These are phyloP conservation scores for Drosophila lowei DNA, from an alignment of 1,140 invertebrate genomes.

Conservation along the genomic window DNA sequence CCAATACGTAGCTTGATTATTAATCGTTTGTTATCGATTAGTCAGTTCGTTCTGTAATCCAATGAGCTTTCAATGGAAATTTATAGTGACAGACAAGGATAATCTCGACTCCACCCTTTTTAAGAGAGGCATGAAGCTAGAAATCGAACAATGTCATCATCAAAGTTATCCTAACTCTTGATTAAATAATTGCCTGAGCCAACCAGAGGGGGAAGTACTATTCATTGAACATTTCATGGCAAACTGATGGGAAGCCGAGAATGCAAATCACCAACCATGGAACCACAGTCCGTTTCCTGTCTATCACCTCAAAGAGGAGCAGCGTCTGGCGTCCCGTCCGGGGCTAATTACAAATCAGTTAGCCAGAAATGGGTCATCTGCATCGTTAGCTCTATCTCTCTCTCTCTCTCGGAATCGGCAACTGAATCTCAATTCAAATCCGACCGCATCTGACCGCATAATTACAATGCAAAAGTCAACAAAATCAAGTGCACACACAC, in stretches of 20 bases:
- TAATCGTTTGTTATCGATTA: too few relatives aligned
- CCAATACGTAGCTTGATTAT: too few relatives aligned
- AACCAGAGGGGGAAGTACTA: constrained; percentile 2
- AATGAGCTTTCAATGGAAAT: too few relatives aligned
- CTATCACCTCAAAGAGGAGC: constrained; percentile 38
- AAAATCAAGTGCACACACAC: constrained; percentile 52
- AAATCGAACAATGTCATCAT: too few relatives aligned
- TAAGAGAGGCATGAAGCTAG: too few relatives aligned
- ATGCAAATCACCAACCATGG: constrained; percentile 26
- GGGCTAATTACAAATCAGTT: constrained; percentile 52
- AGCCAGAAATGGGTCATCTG: constrained; percentile 55
- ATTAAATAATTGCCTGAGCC: too few relatives aligned
- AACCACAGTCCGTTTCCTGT: constrained; percentile 42
- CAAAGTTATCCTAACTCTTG: too few relatives aligned
- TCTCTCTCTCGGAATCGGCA: constrained; percentile 15
- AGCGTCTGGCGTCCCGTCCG: constrained; percentile 17
- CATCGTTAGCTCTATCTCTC: constrained; percentile 39
- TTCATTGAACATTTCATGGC: constrained; percentile 31
- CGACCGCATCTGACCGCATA: constrained; percentile 55
- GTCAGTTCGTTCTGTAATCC: too few relatives aligned
- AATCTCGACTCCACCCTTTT: too few relatives aligned
- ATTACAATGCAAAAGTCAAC: constrained; percentile 64
- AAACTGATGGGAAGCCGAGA: constrained; percentile 16
- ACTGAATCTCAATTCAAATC: constrained; percentile 45
- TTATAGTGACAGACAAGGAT: too few relatives aligned